Conservation (phyloP, 2,797 vertebrate species). For the Danio tinwini region DNA sequence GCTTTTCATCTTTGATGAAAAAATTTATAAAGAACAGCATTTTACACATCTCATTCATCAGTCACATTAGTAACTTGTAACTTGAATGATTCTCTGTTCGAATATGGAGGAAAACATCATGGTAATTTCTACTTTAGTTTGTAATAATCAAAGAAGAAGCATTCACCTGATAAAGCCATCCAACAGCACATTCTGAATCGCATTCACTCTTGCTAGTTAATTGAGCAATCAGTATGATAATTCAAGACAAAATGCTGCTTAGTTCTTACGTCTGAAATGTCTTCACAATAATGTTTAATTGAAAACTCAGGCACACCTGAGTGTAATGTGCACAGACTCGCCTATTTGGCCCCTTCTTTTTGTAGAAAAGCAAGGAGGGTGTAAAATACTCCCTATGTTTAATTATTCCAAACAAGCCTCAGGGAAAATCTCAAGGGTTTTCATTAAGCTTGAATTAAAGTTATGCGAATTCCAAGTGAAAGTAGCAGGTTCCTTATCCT, state of each 20-base stretch:
- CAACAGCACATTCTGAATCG: slow-evolving; percentile 33
- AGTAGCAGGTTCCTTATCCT: slow-evolving; percentile 50
- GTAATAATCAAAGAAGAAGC: slow-evolving; percentile 34
- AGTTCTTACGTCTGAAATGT: slow-evolving; percentile 70
- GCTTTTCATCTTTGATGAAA: neutral
- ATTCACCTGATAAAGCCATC: slow-evolving; percentile 4
- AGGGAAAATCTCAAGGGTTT: slow-evolving; percentile 75
- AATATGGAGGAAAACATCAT: neutral
- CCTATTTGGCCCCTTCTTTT: slow-evolving; percentile 56
- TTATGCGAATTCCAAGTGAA: slow-evolving; percentile 77
- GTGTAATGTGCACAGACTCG: slow-evolving; percentile 66
- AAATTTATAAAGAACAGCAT: neutral
- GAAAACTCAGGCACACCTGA: slow-evolving; percentile 76
- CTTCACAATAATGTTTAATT: slow-evolving; percentile 77
- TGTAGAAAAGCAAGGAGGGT: neutral
- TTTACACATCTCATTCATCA: neutral
- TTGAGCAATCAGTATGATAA: slow-evolving; percentile 75
- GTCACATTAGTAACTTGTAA: slow-evolving; percentile 3
- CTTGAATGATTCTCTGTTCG: neutral
- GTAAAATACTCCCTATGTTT: slow-evolving; percentile 65
- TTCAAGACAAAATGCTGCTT: slow-evolving; percentile 72
- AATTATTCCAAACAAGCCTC: slow-evolving; percentile 76
- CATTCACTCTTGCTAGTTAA: slow-evolving; percentile 23
- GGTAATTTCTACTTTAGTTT: slow-evolving; percentile 16
- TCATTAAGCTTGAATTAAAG: slow-evolving; percentile 81